Evolutionary conservation across 2,113 vertebrate species (phyloP), one percentile per base, ranked within the genome.

Genomic region (Sorex fumeus): DNA sequence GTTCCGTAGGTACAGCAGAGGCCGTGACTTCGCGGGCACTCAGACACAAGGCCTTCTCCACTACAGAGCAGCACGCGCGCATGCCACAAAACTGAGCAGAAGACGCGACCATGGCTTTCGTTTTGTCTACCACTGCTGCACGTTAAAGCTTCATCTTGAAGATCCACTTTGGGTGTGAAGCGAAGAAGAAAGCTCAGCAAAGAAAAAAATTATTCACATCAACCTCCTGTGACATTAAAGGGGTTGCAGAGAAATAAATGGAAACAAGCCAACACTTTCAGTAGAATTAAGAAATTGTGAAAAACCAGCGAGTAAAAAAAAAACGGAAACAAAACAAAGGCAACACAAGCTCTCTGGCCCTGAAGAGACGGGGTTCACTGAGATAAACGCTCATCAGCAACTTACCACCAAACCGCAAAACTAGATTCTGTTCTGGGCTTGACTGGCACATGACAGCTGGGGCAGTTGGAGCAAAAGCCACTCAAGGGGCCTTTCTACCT

Each of bases 251-350:
- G 34, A 57, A 40, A 86, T 64, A 93, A 75, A 92, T 8, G 8
- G 50, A 82, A 95, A 93, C 43, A 90, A 77, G 15, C 36, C 27
- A 75, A 90, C 13, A 72, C 32, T 92, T 95, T 92, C 19, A 93
- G 36, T 76, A 72, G 28, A 25, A 80, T 74, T 85, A 50, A 88
- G 66, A n/a, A 90, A 69, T 85, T 25, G 43, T 11, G 84, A 53
- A 75, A 77, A 6, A 90, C 25, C 94, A 89, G 4, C n/a, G 32
- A 60, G 50, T 80, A 91, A n/a, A 92, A 84, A 30, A 82, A 30
- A 30, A 66, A 66, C 28, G 10, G 28, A 66, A 66, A 30, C 25
- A 66, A 16, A 69, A 32, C 10, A 69, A 69, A 32, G 13, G 13
- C 47, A 85, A 91, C 3, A 66, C 10, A 30, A 66, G 27, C 28